Base-by-base conservation (phyloP, 2,113 vertebrate species). In the Trogon surrucura region DNA sequence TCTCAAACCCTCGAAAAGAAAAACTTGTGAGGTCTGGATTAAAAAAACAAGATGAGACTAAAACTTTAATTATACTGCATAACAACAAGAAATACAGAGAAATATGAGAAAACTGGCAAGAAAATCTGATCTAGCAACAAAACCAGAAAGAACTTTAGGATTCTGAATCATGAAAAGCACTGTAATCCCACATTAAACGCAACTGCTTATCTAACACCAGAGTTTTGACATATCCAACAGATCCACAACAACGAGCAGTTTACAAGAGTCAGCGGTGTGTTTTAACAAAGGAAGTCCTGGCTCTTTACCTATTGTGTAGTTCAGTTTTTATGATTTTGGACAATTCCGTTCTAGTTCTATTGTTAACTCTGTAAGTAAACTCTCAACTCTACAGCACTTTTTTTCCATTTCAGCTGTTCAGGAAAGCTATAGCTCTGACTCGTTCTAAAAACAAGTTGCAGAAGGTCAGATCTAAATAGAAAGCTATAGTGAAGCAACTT, bases 11-110 rank as follows among this genome's bases (percentile, higher is more conserved):
- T 94, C 83, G 79, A 57, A 91, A 92, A 60, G 54, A 92, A 92
- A 93, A 96, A 89, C 86, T 75, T 82, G 93, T 23, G 77, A 95
- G 73, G 45, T 72, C 60, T 89, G 84, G 82, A 79, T 81, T 67
- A 71, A 48, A 89, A 87, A 72, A 78, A 16, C 34, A 84, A 94
- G 47, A 74, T 66, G 48, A 94, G 38, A 91, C 45, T 79, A 81
- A 89, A 94, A 96, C 95, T 96, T 93, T 13, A 86, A 38, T 91
- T 95, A 85, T n/a, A 73, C 75, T 54, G 72, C 69, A 34, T 51
- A 94, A 93, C 66, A 88, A 91, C 44, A 91, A 61, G 80, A 90
- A 94, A 80, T 56, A 83, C 58, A 80, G 14, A 66, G 58, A 60
- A 86, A 91, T 57, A 95, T 38, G 51, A 80, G 51, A 90, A 30